These are phyloP conservation scores for Pitta sordida DNA, from an alignment of 2,113 vertebrate genomes.

Conservation along the genomic window DNA sequence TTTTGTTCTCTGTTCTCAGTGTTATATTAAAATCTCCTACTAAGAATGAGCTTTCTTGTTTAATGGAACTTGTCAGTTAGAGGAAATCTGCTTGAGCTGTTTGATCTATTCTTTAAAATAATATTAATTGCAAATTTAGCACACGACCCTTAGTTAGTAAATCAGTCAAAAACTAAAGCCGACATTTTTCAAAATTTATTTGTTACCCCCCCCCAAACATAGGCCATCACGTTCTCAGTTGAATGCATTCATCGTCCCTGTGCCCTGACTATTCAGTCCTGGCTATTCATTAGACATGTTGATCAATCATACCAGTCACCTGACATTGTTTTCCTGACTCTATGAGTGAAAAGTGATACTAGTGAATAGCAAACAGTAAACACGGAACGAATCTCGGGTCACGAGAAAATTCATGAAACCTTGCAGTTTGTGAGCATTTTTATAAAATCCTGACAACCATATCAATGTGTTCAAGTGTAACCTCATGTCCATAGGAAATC, in stretches of 20 bases:
- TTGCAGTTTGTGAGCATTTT: not conserved
- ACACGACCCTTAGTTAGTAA: not conserved
- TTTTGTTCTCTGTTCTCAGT: slow-evolving; percentile 63
- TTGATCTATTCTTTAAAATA: slow-evolving; percentile 68
- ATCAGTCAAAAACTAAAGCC: not conserved
- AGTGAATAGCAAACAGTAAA: slow-evolving; percentile 25
- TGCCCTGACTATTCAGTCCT: not conserved
- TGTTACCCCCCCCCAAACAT: not conserved
- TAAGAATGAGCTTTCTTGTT: slow-evolving; percentile 62
- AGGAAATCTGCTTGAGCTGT: slow-evolving; percentile 60
- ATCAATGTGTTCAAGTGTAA: not conserved
- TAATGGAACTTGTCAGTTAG: slow-evolving; percentile 60
- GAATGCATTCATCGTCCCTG: not conserved
- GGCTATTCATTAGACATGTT: slow-evolving; percentile 3
- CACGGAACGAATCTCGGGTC: not conserved
- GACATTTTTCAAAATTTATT: not conserved
- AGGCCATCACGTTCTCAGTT: not conserved
- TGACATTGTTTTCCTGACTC: slow-evolving; percentile 31
- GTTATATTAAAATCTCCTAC: slow-evolving; percentile 61
- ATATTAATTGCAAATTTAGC: slow-evolving; percentile 59
- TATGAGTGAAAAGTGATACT: not conserved
- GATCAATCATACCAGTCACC: not conserved
- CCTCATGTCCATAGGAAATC: not conserved
- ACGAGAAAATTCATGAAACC: slow-evolving; percentile 1
- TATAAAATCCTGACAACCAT: not conserved